These are phyloP conservation scores for Stigmatopora argus DNA, from an alignment of 2,113 vertebrate genomes.

Conservation along the genomic window DNA sequence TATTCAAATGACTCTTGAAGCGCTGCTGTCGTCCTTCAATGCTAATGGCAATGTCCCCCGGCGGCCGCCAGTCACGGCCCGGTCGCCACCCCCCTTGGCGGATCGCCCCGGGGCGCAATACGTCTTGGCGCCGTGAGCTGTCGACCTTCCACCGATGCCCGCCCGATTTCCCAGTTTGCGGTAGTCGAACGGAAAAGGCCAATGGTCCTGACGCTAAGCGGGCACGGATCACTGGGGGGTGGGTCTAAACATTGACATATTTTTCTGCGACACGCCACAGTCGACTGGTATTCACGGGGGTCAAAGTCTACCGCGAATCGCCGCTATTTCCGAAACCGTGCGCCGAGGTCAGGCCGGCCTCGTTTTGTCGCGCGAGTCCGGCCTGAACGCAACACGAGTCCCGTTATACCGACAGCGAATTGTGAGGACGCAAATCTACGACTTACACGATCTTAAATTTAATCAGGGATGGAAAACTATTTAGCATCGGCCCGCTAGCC, in stretches of 20 bases:
- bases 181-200: conserved; percentile 45
- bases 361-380: too few species aligned
- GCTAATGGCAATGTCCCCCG: conserved; percentile 28
- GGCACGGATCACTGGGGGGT: conserved; percentile 27
- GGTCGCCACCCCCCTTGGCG: conserved; percentile 48
- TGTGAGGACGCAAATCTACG: too few species aligned
- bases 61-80: conserved; percentile 28
- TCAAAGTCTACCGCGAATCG: too few species aligned
- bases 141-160: conserved; percentile 61
- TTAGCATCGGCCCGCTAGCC: background rate
- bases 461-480: too few species aligned
- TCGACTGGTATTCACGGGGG: background rate
- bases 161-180: conserved; percentile 55
- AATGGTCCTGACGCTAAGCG: conserved; percentile 48
- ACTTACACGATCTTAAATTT: too few species aligned
- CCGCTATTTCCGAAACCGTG: too few species aligned
- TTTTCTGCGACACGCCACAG: conserved; percentile 9
- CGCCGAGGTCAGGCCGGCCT: too few species aligned
- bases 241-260: conserved; percentile 1
- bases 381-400: too few species aligned
- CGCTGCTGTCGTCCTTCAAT: conserved; percentile 55
- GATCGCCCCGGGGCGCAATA: conserved; percentile 52
- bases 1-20: conserved; percentile 47
- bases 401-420: too few species aligned
- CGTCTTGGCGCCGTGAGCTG: conserved; percentile 60